A percentile compares a stretch with the other conserved stretches of the same genome.
Conservation (phyloP, 2,888 invertebrate species). For the Drosophila meridiana region DNA sequence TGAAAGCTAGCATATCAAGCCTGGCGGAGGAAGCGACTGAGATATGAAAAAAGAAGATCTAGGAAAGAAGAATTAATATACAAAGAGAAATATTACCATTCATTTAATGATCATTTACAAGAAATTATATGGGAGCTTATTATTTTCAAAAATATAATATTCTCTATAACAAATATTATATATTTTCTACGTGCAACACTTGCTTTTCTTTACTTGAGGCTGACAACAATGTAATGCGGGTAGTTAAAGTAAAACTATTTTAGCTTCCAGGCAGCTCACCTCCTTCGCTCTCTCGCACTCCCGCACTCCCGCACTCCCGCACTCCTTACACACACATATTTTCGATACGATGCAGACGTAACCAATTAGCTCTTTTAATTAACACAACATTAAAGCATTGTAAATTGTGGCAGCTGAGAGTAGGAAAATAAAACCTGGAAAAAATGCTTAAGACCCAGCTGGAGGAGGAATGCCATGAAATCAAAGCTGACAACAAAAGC, state of each 20-base stretch:
- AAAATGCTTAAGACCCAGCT: slow-evolving; percentile 8
- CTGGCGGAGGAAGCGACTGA: background rate
- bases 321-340: background rate
- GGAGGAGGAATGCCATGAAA: slow-evolving; percentile 48
- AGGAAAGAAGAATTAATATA: background rate
- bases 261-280: background rate
- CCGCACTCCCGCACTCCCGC: background rate
- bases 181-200: background rate
- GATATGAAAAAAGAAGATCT: background rate
- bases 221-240: background rate
- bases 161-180: background rate
- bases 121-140: background rate
- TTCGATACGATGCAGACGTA: slow-evolving; percentile 6
- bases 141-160: background rate
- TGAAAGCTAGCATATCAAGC: too few species aligned
- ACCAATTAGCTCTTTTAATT: slow-evolving; percentile 72
- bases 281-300: background rate
- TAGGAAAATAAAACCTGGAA: background rate
- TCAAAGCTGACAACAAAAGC: slow-evolving; percentile 71
- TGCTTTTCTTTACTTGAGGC: background rate
- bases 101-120: background rate
- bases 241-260: slow-evolving; percentile 7
- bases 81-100: background rate
- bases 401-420: slow-evolving; percentile 41
- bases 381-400: slow-evolving; percentile 62